A percentile compares a stretch with the other conserved stretches of the same genome.
These are phyloP conservation scores for Eristalinus aeneus DNA, from an alignment of 2,888 invertebrate species.

Conservation along the genomic window DNA sequence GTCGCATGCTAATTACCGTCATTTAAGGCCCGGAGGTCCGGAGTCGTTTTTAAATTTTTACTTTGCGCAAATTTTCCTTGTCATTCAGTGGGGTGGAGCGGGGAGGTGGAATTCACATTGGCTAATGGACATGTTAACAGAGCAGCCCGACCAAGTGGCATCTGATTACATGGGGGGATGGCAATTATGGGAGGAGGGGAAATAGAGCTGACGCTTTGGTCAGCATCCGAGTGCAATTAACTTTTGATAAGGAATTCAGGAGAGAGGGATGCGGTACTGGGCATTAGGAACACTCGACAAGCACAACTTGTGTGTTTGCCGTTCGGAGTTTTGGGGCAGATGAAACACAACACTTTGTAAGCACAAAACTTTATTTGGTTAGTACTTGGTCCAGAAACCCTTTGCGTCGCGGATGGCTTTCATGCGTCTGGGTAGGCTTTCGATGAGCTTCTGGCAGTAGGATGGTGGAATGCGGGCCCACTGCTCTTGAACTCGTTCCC, in stretches of 20 bases:
- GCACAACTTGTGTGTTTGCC: not conserved
- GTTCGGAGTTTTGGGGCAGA: not conserved
- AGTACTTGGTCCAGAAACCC: slow-evolving; percentile 60
- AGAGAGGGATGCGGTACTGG: slow-evolving; percentile 12
- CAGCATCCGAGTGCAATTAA: slow-evolving; percentile 54
- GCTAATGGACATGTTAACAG: slow-evolving; percentile 25
- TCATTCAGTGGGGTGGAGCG: not conserved
- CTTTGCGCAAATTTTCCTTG: slow-evolving; percentile 12
- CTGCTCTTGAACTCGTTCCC: slow-evolving; percentile 42
- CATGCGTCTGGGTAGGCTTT: slow-evolving; percentile 49
- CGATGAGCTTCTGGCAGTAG: slow-evolving; percentile 45
- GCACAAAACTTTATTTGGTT: not conserved
- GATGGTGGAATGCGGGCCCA: slow-evolving; percentile 41
- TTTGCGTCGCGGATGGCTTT: slow-evolving; percentile 44
- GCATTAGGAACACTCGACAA: slow-evolving; percentile 24
- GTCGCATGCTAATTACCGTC: slow-evolving; percentile 51
- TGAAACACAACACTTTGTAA: not conserved
- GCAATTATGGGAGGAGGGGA: slow-evolving; percentile 33
- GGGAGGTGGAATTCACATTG: not conserved
- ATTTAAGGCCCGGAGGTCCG: slow-evolving; percentile 14
- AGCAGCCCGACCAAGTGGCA: not conserved
- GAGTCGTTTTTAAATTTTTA: slow-evolving; percentile 22
- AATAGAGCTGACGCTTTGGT: slow-evolving; percentile 19
- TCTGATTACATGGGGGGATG: slow-evolving; percentile 16
- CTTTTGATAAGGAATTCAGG: slow-evolving; percentile 47